Evolutionary conservation across 2,888 invertebrate species (phyloP).

Genomic region (Diplazon laetatorius): DNA sequence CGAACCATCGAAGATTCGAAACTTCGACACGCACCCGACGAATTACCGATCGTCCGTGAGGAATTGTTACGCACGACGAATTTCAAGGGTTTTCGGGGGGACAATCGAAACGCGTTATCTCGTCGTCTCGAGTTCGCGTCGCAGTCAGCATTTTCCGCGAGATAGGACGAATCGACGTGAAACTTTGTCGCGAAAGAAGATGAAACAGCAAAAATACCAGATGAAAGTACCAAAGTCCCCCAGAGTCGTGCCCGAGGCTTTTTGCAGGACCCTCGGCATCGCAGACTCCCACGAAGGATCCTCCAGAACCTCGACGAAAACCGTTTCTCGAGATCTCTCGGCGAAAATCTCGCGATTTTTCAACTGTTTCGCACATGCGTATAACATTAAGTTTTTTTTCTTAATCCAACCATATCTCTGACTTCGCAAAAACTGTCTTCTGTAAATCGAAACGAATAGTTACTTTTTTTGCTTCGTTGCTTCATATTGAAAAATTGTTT

Average conservation of each 20-base stretch:
- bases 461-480: not conserved
- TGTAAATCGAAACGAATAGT: not conserved
- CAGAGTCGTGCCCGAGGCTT: conserved; percentile 19
- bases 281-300: conserved; percentile 5
- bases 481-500: not conserved
- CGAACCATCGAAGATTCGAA: no score
- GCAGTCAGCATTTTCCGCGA: conserved; percentile 25
- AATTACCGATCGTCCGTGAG: conserved; percentile 3
- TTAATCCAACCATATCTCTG: not conserved
- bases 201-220: conserved; percentile 31
- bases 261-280: conserved; percentile 25
- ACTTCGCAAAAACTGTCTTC: not conserved
- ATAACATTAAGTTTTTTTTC: not conserved
- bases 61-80: not conserved
- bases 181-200: conserved; percentile 1
- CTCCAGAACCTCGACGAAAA: conserved; percentile 9
- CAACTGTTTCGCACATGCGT: not conserved
- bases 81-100: not conserved
- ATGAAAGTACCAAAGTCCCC: conserved; percentile 21
- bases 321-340: conserved; percentile 1
- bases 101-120: conserved; percentile 4
- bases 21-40: no score
- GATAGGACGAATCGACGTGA: not conserved
- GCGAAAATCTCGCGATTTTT: conserved; percentile 13
- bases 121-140: not conserved